Evolutionary conservation across 2,113 vertebrate species (phyloP).

Genomic region (Epinephelus fuscoguttatus): DNA sequence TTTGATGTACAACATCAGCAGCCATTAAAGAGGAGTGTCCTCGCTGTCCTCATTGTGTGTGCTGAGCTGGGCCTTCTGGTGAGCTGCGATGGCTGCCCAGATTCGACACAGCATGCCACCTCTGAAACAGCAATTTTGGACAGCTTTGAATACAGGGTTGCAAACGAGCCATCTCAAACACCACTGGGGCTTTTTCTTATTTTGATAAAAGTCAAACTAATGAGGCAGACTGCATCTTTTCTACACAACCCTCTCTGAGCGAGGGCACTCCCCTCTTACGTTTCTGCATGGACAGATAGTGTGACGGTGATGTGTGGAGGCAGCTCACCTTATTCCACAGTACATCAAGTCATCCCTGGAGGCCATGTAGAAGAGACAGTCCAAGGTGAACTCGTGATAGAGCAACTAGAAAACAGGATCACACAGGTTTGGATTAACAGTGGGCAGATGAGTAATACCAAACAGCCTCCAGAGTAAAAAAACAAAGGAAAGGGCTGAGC

Average conservation of each 20-base stretch:
- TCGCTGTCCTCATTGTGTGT: conserved; percentile 66
- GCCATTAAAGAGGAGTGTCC: conserved; percentile 72
- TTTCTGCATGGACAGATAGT: conserved; percentile 20
- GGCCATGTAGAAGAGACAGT: conserved; percentile 84
- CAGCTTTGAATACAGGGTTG: not conserved
- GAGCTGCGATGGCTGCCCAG: conserved; percentile 87
- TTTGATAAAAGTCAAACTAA: conserved; percentile 23
- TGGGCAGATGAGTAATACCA: conserved; percentile 20
- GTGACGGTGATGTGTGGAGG: conserved; percentile 26
- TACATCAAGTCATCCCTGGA: conserved; percentile 90
- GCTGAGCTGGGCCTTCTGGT: conserved; percentile 68
- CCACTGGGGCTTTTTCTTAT: not conserved
- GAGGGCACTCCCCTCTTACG: not conserved
- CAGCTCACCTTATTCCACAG: conserved; percentile 83
- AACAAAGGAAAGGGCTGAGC: not conserved
- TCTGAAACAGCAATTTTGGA: conserved; percentile 74
- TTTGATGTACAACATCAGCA: conserved; percentile 44
- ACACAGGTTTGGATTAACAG: conserved; percentile 28
- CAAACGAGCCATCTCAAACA: not conserved
- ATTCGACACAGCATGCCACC: conserved; percentile 88
- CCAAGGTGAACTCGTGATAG: conserved; percentile 88
- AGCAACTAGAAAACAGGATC: conserved; percentile 81
- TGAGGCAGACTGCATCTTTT: not conserved
- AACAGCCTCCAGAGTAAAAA: not conserved
- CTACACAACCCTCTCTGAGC: not conserved